Percentiles rank a stretch among this genome's conserved stretches.
Conservation (phyloP, 2,113 vertebrate species). For the Balaeniceps rex region DNA sequence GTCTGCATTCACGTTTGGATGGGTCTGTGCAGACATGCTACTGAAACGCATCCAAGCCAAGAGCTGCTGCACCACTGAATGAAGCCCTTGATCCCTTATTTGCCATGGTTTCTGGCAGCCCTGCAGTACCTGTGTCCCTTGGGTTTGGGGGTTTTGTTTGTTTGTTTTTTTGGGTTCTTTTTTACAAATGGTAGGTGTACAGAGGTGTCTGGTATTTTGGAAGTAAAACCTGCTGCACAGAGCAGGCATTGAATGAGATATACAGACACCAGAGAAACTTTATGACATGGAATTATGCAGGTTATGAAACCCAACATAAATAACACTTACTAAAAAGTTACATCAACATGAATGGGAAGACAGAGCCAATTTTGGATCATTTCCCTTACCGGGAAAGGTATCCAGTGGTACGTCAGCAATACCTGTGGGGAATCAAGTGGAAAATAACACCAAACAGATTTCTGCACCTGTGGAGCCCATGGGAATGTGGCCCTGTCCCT, state of each 20-base stretch:
- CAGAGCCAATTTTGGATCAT: neutral
- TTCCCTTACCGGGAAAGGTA: neutral
- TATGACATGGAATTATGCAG: neutral
- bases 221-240: neutral
- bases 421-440: neutral
- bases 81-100: neutral
- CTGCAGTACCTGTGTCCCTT: neutral
- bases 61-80: neutral
- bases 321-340: neutral
- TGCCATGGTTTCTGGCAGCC: neutral
- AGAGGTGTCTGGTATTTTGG: neutral
- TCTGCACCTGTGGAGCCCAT: neutral
- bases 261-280: neutral
- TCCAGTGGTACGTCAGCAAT: neutral
- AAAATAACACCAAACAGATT: neutral
- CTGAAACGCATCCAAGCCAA: neutral
- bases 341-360: neutral
- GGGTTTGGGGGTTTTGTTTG: neutral
- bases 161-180: neutral
- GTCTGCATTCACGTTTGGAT: neutral
- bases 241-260: fast-evolving
- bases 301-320: neutral
- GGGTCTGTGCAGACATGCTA: neutral
- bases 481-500: neutral
- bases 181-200: neutral